Percentiles rank a stretch among this genome's conserved stretches.
These are phyloP conservation scores for Bactericera cockerelli DNA, from an alignment of 1,140 invertebrate genomes.

Conservation along the genomic window DNA sequence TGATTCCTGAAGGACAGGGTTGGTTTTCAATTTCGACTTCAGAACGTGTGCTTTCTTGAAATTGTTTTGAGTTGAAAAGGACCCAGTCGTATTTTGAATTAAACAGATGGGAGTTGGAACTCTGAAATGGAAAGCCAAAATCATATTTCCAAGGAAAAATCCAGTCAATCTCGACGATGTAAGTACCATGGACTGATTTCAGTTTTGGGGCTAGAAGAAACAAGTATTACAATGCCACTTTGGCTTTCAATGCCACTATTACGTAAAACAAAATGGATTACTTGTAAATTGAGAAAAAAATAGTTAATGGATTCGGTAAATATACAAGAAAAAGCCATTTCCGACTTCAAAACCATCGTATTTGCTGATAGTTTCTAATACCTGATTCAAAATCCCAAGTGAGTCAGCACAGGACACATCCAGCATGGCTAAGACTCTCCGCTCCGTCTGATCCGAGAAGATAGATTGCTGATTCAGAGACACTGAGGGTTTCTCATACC, in stretches of 20 bases:
- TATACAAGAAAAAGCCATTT: background rate
- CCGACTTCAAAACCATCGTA: too few relatives aligned
- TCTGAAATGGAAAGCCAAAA: background rate
- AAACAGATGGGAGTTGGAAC: background rate
- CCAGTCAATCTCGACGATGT: background rate
- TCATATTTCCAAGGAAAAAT: background rate
- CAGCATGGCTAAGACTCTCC: background rate
- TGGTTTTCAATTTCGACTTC: too few relatives aligned
- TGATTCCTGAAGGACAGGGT: too few relatives aligned
- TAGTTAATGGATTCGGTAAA: background rate
- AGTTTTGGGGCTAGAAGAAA: too few relatives aligned
- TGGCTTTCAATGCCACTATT: background rate
- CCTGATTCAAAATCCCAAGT: background rate
- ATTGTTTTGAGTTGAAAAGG: background rate
- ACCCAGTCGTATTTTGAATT: slow-evolving; percentile 5
- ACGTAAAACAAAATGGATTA: background rate
- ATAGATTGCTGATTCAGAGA: background rate
- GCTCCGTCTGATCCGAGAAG: background rate
- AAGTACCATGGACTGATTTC: background rate
- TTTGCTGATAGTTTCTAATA: too few relatives aligned
- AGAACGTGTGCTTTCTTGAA: too few relatives aligned
- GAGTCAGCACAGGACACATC: background rate
- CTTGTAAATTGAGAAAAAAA: background rate
- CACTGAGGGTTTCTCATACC: too few relatives aligned
- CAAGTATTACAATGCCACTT: too few relatives aligned